Evolutionary conservation across 2,888 invertebrate genomes (phyloP).

Genomic region (Rhodophaea formosa): DNA sequence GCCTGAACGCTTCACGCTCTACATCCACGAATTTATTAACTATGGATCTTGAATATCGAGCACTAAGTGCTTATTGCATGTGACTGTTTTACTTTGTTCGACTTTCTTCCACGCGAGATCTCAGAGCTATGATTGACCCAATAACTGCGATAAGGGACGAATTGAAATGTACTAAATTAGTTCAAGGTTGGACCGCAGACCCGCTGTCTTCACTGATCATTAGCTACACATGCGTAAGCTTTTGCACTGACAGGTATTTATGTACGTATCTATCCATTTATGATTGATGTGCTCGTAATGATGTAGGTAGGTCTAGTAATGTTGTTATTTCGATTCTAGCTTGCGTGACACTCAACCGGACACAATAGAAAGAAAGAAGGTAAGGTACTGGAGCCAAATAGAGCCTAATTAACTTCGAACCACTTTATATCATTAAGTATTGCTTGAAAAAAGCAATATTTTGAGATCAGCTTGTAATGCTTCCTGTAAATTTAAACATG

Average conservation of each 20-base stretch:
- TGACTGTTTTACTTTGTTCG: conserved; percentile 39
- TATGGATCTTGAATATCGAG: conserved; percentile 59
- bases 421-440: too few species aligned
- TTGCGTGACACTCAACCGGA: too few species aligned
- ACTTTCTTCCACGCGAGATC: conserved; percentile 47
- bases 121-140: conserved; percentile 48
- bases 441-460: too few species aligned
- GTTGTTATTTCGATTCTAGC: too few species aligned
- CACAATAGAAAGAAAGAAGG: too few species aligned
- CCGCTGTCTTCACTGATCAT: conserved; percentile 10
- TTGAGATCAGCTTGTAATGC: too few species aligned
- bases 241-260: background rate
- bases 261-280: background rate
- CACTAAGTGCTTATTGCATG: conserved; percentile 38
- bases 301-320: conserved; percentile 8
- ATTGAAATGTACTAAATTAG: conserved; percentile 48
- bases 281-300: conserved; percentile 23
- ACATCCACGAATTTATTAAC: conserved; percentile 70
- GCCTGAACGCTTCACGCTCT: conserved; percentile 76
- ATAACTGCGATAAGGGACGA: conserved; percentile 49
- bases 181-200: conserved; percentile 42
- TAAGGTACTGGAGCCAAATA: too few species aligned
- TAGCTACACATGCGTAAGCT: background rate
- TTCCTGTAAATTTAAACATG: too few species aligned
- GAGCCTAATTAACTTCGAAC: too few species aligned